phyloP scores from a whole-genome alignment of 2,888 invertebrate genomes.

The Taphrorychus bicolor region DNA sequence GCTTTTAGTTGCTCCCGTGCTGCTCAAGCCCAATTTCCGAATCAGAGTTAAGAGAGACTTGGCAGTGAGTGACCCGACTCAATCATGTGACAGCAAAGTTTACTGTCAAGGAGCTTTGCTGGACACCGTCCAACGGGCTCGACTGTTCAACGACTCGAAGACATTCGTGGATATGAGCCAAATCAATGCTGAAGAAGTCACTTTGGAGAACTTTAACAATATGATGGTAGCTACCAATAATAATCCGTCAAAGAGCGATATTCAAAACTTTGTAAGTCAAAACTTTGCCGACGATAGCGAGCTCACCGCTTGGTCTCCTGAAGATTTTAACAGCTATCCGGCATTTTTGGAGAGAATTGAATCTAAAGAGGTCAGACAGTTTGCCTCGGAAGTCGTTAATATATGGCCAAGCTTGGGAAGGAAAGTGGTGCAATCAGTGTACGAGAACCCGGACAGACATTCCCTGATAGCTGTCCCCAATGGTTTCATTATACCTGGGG shows the following conservation, averaged over 20 bases:
- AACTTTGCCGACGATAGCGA: slow-evolving; percentile 67
- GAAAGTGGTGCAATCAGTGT: slow-evolving; percentile 66
- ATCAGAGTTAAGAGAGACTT: neutral
- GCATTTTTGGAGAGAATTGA: slow-evolving; percentile 65
- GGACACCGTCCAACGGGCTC: slow-evolving; percentile 73
- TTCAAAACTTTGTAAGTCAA: slow-evolving; percentile 64
- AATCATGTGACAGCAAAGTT: slow-evolving; percentile 65
- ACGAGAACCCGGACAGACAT: slow-evolving; percentile 59
- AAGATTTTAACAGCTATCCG: slow-evolving; percentile 67
- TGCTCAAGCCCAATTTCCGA: neutral
- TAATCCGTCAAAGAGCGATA: slow-evolving; percentile 61
- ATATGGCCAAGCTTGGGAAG: slow-evolving; percentile 70
- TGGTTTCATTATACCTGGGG: slow-evolving; percentile 72
- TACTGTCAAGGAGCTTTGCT: slow-evolving; percentile 79
- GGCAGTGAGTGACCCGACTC: neutral
- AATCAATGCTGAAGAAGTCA: slow-evolving; percentile 61
- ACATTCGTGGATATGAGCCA: slow-evolving; percentile 79
- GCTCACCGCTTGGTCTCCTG: slow-evolving; percentile 66
- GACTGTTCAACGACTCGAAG: slow-evolving; percentile 77
- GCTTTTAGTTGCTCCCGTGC: neutral
- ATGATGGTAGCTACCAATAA: slow-evolving; percentile 62
- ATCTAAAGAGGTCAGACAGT: slow-evolving; percentile 67
- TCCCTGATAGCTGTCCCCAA: slow-evolving; percentile 59
- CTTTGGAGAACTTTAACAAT: slow-evolving; percentile 64
- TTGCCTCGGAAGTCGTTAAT: slow-evolving; percentile 66